Percentiles rank a stretch among this genome's conserved stretches.
Conservation (phyloP, 2,888 invertebrate species). For the Drosophila stalkeri region DNA sequence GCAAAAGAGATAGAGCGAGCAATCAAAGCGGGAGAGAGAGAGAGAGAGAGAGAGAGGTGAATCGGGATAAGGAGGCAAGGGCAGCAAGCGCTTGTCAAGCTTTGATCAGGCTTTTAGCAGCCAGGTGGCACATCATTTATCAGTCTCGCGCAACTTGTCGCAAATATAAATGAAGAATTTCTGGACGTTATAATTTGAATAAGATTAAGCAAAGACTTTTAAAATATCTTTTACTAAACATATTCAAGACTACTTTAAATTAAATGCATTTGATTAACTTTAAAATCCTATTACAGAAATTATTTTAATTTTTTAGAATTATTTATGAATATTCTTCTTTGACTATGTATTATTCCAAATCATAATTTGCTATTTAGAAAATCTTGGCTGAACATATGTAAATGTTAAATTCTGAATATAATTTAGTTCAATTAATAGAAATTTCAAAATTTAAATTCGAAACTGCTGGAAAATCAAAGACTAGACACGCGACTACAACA, state of each 20-base stretch:
- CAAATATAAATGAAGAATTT: slow-evolving; percentile 7
- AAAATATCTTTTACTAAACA: not conserved
- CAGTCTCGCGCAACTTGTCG: slow-evolving; percentile 47
- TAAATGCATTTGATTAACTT: no score
- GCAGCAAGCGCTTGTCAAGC: slow-evolving; percentile 26
- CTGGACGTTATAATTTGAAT: slow-evolving; percentile 4
- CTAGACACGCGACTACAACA: slow-evolving; percentile 65
- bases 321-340: no score
- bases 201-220: not conserved
- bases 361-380: no score
- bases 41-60: slow-evolving; percentile 6
- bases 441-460: not conserved
- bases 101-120: slow-evolving; percentile 56
- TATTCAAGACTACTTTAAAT: not conserved
- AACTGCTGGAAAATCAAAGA: slow-evolving; percentile 41
- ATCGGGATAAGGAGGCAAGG: not conserved
- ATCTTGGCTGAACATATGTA: no score
- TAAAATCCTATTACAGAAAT: no score
- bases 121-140: slow-evolving; percentile 59
- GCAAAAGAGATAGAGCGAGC: slow-evolving; percentile 10
- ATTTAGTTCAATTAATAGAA: not conserved
- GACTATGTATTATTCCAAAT: no score
- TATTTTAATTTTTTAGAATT: no score
- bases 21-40: slow-evolving; percentile 6
- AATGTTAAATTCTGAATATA: not conserved